Conservation (phyloP, 2,113 vertebrate species). For the Sceloporus tristichus region DNA sequence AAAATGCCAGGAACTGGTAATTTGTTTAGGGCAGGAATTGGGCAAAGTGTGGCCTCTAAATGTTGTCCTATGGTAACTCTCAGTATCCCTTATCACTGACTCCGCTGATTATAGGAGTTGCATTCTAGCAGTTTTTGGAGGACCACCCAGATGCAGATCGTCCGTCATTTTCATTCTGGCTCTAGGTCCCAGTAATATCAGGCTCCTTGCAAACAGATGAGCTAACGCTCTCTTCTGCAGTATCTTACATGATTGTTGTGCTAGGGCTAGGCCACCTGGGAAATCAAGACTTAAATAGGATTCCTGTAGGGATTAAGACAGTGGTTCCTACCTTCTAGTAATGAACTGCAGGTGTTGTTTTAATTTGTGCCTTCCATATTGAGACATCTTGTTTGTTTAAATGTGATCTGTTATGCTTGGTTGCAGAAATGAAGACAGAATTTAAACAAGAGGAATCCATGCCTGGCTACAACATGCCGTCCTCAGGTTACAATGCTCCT, state of each 20-base stretch:
- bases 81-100: no score
- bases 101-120: background rate
- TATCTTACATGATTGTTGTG: background rate
- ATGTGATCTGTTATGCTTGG: conserved; percentile 21
- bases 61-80: no score
- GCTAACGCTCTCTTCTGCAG: background rate
- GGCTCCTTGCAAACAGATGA: background rate
- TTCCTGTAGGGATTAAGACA: background rate
- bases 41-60: background rate
- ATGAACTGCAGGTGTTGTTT: background rate
- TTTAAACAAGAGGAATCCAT: conserved; percentile 64
- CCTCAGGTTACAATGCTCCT: conserved; percentile 14
- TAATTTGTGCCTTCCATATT: no score
- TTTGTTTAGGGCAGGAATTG: background rate
- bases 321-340: background rate
- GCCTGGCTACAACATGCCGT: conserved; percentile 6
- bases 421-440: conserved; percentile 72
- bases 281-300: background rate
- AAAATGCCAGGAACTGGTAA: background rate
- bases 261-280: background rate
- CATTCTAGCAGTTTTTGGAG: background rate
- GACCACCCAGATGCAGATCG: background rate
- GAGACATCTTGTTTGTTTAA: background rate
- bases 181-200: background rate
- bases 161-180: background rate